Conservation (phyloP, 2,888 invertebrate genomes). For the Onchidella celtica region DNA sequence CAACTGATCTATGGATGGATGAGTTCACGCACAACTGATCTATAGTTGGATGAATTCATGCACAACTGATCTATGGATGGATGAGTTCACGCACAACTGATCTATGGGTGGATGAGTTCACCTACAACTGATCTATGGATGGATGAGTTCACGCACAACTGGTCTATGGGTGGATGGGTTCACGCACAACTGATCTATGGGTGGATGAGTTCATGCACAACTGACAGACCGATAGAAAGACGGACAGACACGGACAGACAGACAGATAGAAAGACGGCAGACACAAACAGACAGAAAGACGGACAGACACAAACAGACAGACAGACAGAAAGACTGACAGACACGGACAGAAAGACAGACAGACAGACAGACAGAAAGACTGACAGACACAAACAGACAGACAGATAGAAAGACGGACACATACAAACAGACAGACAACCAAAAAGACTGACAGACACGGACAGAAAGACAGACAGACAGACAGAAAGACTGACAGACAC, state of each 20-base stretch:
- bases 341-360: neutral
- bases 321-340: neutral
- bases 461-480: slow-evolving; percentile 9
- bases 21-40: no score
- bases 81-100: no score
- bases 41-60: no score
- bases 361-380: no score
- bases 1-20: no score
- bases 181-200: neutral
- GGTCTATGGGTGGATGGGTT: no score
- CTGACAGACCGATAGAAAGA: slow-evolving; percentile 5
- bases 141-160: no score
- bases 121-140: no score
- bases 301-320: slow-evolving; percentile 18
- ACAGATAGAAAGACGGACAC: neutral
- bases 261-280: neutral
- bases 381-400: neutral
- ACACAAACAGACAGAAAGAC: neutral
- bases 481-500: neutral
- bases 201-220: no score
- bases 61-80: no score
- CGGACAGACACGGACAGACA: slow-evolving; percentile 1
- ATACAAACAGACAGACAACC: neutral
- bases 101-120: no score
- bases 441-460: neutral